These are phyloP conservation scores for Rotaria socialis DNA, from an alignment of 2,888 invertebrate genomes.

Conservation along the genomic window DNA sequence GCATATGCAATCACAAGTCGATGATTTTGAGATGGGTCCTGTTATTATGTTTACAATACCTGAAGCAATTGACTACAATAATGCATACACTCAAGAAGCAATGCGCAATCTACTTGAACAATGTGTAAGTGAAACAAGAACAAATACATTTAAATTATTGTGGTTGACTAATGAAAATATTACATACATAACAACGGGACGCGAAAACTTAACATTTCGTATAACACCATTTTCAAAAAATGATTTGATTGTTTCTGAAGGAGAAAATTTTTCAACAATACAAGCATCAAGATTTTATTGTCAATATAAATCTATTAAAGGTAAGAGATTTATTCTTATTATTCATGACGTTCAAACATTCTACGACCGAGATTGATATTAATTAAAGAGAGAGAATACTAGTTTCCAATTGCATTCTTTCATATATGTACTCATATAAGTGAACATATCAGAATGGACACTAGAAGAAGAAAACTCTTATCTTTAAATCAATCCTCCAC, in stretches of 20 bases:
- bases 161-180: constrained; percentile 3
- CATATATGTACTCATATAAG: too few relatives aligned
- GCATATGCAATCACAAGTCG: neutral
- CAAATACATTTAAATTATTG: constrained; percentile 11
- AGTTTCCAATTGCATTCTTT: too few relatives aligned
- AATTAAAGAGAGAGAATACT: too few relatives aligned
- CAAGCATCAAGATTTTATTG: constrained; percentile 28
- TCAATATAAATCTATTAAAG: neutral
- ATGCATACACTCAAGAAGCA: neutral
- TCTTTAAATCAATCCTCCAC: too few relatives aligned
- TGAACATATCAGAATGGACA: too few relatives aligned
- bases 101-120: neutral
- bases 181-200: neutral
- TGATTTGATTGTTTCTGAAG: neutral
- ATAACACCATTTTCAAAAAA: constrained; percentile 5
- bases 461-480: too few relatives aligned
- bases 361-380: too few relatives aligned
- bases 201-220: neutral
- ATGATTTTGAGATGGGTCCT: constrained; percentile 23
- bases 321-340: neutral
- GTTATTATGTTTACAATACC: constrained; percentile 21
- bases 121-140: neutral
- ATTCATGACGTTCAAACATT: too few relatives aligned
- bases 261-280: neutral
- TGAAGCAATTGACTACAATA: neutral